Conservation (phyloP, 2,888 invertebrate genomes). For the Lasioglossum calceatum region DNA sequence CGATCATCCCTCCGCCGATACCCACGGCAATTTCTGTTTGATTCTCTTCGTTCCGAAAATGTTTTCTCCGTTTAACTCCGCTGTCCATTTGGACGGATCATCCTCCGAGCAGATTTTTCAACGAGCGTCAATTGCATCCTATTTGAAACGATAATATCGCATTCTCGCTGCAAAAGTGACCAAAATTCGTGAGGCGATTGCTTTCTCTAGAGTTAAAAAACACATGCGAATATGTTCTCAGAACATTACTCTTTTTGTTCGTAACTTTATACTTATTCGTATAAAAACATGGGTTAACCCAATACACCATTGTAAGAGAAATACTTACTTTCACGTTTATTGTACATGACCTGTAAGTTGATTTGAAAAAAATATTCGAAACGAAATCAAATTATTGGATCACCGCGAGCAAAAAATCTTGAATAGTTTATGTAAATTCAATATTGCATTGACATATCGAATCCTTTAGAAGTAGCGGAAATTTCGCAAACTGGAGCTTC, state of each 20-base stretch:
- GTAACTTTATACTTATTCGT: too few relatives aligned
- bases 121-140: neutral
- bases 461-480: neutral
- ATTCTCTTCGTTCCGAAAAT: neutral
- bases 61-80: neutral
- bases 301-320: neutral
- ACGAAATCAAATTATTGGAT: neutral
- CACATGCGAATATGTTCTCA: neutral
- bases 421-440: neutral
- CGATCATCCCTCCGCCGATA: neutral
- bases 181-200: neutral
- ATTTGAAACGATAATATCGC: neutral
- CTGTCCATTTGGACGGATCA: neutral
- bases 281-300: too few relatives aligned
- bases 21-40: neutral
- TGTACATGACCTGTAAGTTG: neutral
- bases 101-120: neutral
- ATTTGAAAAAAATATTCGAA: too few relatives aligned
- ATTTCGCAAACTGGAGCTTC: neutral
- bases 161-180: neutral
- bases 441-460: neutral
- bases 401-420: neutral
- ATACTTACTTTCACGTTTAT: neutral
- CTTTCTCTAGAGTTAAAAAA: neutral
- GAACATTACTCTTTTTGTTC: neutral